Base-by-base conservation (phyloP, 2,888 invertebrate species). In the Drosophila birchii region DNA sequence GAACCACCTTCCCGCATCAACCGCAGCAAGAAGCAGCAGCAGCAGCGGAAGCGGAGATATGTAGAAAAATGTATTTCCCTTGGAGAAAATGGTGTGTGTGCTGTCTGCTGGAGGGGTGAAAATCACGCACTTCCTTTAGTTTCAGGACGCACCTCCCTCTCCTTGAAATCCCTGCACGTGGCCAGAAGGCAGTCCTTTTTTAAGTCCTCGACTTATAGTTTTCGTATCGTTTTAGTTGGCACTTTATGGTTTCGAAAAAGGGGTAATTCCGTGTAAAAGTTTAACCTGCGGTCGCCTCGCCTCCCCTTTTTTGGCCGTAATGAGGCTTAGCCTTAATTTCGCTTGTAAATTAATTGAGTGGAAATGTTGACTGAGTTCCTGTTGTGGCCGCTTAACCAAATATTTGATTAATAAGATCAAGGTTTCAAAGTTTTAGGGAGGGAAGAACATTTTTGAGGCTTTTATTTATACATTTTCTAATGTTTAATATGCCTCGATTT, bases 171-270 rank as follows among this genome's bases (percentile, higher is more conserved):
- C 45, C 59, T 53, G 44, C 71, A 44, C 59, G 54, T 70, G 72
- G 26, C 55, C 45, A 49, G 14, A 29, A 56, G 36, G 41, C 20
- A 38, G 55, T 55, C 56, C 66, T 29, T 57, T 57, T 88, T 79
- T 88, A 82, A 86, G 75, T 69, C 70, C 71, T 62, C 67, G 71
- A 88, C 86, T 86, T 88, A 74, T 75, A 79, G 86, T 78, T 83
- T 78, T 62, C 51, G 73, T 69, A 58, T 36, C 58, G 54, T 29
- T 66, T 70, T 78, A 61, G 68, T 66, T 67, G 60, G 51, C 34
- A 67, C 45, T 81, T 76, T 61, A 56, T 59, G 47, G 55, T 11
- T 34, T 38, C 36, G 6, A 41, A 54, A 45, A 38, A 32, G 45
- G 47, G n/a, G 66, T 74, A 60, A 84, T 55, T 63, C 62, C 20